Evolutionary conservation across 2,113 vertebrate genomes (phyloP).

Genomic region (Empidonax traillii): DNA sequence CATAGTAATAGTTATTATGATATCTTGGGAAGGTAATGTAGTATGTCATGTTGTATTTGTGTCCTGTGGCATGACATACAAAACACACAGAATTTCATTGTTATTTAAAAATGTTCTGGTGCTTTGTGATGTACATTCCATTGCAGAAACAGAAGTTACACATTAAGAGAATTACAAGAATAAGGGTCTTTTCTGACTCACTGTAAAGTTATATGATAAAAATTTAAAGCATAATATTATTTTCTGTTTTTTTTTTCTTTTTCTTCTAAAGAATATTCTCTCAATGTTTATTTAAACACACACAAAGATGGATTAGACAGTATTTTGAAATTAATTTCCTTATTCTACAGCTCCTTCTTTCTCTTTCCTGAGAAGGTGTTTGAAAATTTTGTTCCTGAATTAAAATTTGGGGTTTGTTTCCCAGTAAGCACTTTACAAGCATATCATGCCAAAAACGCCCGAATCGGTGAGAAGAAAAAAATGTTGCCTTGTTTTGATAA

Average conservation of each 20-base stretch:
- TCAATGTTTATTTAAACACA: not conserved
- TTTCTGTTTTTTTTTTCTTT: not conserved
- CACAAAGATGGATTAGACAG: not conserved
- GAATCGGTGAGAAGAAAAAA: not conserved
- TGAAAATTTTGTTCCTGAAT: not conserved
- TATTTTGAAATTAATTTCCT: not conserved
- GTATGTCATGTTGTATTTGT: slow-evolving; percentile 32
- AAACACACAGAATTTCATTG: not conserved
- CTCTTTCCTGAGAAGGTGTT: not conserved
- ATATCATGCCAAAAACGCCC: not conserved
- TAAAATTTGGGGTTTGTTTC: not conserved
- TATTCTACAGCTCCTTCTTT: not conserved
- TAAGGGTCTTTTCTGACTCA: not conserved
- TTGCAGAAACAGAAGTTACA: not conserved
- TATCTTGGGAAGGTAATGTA: slow-evolving; percentile 38
- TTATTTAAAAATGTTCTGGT: not conserved
- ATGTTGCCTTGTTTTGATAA: not conserved
- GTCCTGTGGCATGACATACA: not conserved
- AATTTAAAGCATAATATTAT: not conserved
- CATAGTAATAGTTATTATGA: slow-evolving; percentile 1
- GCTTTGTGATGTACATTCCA: not conserved
- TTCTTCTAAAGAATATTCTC: not conserved
- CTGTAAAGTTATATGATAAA: not conserved
- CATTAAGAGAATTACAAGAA: not conserved
- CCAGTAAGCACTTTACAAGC: not conserved